Evolutionary conservation across 2,888 invertebrate genomes (phyloP).

Genomic region (Globia sparganii): DNA sequence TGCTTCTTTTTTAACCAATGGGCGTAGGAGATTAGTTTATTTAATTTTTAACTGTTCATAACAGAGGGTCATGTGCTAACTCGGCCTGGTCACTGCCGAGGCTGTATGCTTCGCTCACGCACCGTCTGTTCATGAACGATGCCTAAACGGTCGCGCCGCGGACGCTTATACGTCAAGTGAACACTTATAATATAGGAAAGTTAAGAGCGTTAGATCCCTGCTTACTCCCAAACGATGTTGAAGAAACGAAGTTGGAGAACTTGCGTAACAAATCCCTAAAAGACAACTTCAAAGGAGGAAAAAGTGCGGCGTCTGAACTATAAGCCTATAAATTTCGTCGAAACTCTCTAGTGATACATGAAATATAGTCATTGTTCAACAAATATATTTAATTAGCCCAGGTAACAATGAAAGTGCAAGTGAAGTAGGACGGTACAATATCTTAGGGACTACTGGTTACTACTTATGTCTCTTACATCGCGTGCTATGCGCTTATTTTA

Average conservation of each 20-base stretch:
- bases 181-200: neutral
- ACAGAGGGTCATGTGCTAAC: neutral
- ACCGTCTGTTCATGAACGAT: neutral
- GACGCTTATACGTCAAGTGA: neutral
- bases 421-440: constrained; percentile 63
- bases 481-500: constrained; percentile 82
- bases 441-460: constrained; percentile 63
- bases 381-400: constrained; percentile 63
- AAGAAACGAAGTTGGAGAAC: no score
- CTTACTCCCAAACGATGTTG: neutral
- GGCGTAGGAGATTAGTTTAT: neutral
- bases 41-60: neutral
- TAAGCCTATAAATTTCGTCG: neutral
- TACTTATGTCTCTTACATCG: constrained; percentile 77
- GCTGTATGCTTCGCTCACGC: neutral
- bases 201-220: neutral
- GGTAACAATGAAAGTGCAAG: constrained; percentile 65
- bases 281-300: constrained; percentile 2
- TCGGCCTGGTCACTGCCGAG: neutral
- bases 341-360: constrained; percentile 6
- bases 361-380: constrained; percentile 36
- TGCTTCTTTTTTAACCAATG: neutral
- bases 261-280: neutral
- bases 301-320: neutral
- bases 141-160: neutral